Conservation (phyloP, 2,113 vertebrate species). For the Corythornis madagascariensis region DNA sequence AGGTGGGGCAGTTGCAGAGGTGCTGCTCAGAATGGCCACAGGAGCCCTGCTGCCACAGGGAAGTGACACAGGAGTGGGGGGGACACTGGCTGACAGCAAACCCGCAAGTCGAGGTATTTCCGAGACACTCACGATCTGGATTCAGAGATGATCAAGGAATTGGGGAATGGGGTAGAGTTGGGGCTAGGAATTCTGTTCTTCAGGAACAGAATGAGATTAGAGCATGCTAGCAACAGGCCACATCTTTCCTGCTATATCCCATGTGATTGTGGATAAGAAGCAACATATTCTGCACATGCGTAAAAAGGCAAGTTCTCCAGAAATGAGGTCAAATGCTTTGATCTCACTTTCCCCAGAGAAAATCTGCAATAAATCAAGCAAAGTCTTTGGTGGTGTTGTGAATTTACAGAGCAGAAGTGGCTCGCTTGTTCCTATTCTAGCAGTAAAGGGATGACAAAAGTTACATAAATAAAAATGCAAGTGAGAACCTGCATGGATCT, state of each 20-base stretch:
- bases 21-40: background rate
- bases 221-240: background rate
- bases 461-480: background rate
- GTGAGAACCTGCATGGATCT: background rate
- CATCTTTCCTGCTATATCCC: background rate
- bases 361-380: constrained; percentile 21
- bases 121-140: background rate
- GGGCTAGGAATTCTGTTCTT: background rate
- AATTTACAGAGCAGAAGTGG: background rate
- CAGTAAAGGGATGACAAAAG: background rate
- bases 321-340: constrained; percentile 13
- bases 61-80: background rate
- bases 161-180: background rate
- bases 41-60: background rate
- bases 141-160: background rate
- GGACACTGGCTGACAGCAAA: background rate
- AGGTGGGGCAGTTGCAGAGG: background rate
- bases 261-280: background rate
- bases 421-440: background rate
- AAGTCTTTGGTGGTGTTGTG: background rate
- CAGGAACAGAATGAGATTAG: background rate
- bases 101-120: background rate
- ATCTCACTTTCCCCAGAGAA: constrained; percentile 2
- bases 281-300: background rate
- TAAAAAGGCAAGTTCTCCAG: background rate